Evolutionary conservation across 2,113 vertebrate species (phyloP).

Genomic region (Prionailurus viverrinus): DNA sequence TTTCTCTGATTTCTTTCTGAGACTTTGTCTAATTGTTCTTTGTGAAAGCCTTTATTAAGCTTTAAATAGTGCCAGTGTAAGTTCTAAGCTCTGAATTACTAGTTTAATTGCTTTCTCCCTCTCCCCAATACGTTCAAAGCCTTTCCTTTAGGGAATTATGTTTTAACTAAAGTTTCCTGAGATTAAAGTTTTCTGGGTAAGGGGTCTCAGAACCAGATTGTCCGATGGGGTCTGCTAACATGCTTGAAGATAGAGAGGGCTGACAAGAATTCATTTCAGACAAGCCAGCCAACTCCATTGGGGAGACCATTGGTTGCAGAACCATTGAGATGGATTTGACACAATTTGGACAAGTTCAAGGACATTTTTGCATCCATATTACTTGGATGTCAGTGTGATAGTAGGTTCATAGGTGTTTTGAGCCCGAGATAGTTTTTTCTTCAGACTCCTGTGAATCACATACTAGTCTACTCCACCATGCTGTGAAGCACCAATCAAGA

Average conservation of each 20-base stretch:
- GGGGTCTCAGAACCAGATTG: conserved; percentile 27
- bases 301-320: neutral
- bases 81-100: conserved; percentile 30
- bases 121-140: neutral
- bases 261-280: neutral
- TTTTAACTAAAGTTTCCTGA: conserved; percentile 54
- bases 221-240: neutral
- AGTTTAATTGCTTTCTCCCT: conserved; percentile 30
- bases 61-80: neutral
- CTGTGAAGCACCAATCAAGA: neutral
- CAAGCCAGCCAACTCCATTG: neutral
- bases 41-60: conserved; percentile 47
- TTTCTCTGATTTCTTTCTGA: conserved; percentile 38
- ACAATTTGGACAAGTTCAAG: conserved; percentile 23
- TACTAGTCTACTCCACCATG: neutral
- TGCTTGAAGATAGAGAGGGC: conserved; percentile 25
- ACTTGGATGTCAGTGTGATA: neutral
- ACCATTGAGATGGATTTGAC: neutral
- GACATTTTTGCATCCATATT: neutral
- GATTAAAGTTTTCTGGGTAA: conserved; percentile 51
- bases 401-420: neutral
- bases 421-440: conserved; percentile 10
- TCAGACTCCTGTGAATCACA: neutral
- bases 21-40: neutral
- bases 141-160: conserved; percentile 15